phyloP scores from a whole-genome alignment of 2,888 invertebrate genomes.

The Ypsolopha scabrella region DNA sequence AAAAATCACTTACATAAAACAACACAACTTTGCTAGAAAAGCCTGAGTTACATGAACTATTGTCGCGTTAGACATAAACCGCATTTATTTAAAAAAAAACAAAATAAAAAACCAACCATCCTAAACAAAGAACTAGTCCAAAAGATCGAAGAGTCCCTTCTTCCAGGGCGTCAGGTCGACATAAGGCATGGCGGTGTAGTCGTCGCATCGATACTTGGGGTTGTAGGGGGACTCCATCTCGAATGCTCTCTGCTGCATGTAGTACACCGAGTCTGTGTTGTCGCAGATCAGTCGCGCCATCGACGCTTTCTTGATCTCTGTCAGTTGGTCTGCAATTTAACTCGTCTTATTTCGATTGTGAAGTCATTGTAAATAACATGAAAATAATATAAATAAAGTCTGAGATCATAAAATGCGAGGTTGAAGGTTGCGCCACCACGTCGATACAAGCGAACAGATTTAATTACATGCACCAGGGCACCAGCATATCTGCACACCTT shows the following conservation, averaged over 20 bases:
- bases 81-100: no score
- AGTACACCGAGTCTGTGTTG: constrained; percentile 76
- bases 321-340: constrained; percentile 72
- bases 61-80: no score
- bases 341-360: constrained; percentile 9
- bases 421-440: no score
- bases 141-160: constrained; percentile 28
- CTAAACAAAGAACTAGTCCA: not conserved
- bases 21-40: no score
- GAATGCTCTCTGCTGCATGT: constrained; percentile 78
- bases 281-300: constrained; percentile 85
- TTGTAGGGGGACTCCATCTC: constrained; percentile 68
- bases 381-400: no score
- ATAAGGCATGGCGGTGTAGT: constrained; percentile 47
- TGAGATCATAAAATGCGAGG: no score
- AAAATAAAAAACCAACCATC: no score
- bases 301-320: constrained; percentile 80
- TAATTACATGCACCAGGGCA: no score
- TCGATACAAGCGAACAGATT: no score
- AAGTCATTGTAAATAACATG: constrained; percentile 11
- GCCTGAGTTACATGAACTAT: no score
- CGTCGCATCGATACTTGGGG: constrained; percentile 41
- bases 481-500: no score
- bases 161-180: constrained; percentile 64
- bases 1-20: no score